These are phyloP conservation scores for Montifringilla adamsi DNA, from an alignment of 2,113 vertebrate genomes.

Conservation along the genomic window DNA sequence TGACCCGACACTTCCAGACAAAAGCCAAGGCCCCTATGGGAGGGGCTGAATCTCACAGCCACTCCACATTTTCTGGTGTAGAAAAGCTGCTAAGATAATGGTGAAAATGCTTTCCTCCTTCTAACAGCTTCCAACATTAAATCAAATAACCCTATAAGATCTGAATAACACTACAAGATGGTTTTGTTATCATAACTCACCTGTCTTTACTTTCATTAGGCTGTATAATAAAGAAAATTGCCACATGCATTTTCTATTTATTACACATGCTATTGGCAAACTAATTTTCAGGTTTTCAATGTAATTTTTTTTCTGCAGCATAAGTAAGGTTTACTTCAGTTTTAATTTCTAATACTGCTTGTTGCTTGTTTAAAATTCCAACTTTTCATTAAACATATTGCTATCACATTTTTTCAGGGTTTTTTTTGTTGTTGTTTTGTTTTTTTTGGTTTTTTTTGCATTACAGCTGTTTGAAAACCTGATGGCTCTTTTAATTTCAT, in stretches of 20 bases:
- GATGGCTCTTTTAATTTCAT: background rate
- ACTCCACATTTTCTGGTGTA: background rate
- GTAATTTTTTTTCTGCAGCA: background rate
- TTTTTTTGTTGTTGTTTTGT: background rate
- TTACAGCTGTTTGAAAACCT: background rate
- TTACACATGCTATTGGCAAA: background rate
- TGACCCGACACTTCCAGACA: background rate
- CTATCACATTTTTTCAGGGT: background rate
- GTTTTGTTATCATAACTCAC: background rate
- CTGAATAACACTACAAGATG: background rate
- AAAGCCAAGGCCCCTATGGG: background rate
- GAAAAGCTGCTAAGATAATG: background rate
- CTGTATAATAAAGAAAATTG: background rate
- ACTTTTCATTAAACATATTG: background rate
- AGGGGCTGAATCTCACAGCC: background rate
- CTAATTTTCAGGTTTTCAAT: background rate
- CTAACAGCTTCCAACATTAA: background rate
- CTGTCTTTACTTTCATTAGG: background rate
- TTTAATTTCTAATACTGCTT: background rate
- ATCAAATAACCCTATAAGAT: fast-evolving
- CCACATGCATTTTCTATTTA: background rate
- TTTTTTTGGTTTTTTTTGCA: background rate
- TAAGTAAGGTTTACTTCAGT: background rate
- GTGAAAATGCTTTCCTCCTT: background rate
- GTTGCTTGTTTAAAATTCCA: background rate